Evolutionary conservation across 64 coral and sea anemone species (phyloP), one percentile per base, ranked within the genome.

Genomic region (Catalaphyllia jardinei): DNA sequence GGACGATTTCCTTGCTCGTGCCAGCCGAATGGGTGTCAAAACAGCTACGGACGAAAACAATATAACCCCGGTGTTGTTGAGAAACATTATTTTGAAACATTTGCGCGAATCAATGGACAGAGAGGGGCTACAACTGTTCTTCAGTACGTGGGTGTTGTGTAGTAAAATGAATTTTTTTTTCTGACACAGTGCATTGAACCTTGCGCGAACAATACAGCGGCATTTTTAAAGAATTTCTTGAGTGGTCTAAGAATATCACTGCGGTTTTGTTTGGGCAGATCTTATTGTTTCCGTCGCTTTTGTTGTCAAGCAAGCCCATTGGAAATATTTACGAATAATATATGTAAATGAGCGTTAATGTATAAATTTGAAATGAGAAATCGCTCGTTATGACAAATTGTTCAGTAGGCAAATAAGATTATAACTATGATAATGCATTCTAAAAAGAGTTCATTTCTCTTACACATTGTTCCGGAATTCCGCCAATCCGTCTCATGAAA

Each of bases 1-100:
- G 95, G 95, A 7, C 87, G 90, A n/a, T 97, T 93, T 79, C 95
- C 95, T 8, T 97, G 95, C 73, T 97, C 95, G 6, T 97, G 95
- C 77, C 81, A 74, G 20, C 73, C 84, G 20, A 90, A 93, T 74
- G 80, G 77, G 24, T 97, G 95, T 42, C 87, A 97, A 38, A 97
- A 97, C 52, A 60, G 72, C 29, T 90, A 97, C 17, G 95, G 95
- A 15, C 87, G 95, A 89, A 97, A 89, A 90, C 95, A 97, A 16
- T 97, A 97, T 72, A 92, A 97, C 50, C 91, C 95, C 8, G 76
- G 71, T 3, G 89, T 73, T 8, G 92, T 97, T 24, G 87, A 94
- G 63, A 89, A 59, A 73, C 95, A 97, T 80, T 97, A 97, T 50
- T 97, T 79, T 28, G 95, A 97, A 73, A 97, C 95, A 67, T 97